These are phyloP conservation scores for Alcedo quadribrachys DNA, from an alignment of 2,797 vertebrate species.

Conservation along the genomic window DNA sequence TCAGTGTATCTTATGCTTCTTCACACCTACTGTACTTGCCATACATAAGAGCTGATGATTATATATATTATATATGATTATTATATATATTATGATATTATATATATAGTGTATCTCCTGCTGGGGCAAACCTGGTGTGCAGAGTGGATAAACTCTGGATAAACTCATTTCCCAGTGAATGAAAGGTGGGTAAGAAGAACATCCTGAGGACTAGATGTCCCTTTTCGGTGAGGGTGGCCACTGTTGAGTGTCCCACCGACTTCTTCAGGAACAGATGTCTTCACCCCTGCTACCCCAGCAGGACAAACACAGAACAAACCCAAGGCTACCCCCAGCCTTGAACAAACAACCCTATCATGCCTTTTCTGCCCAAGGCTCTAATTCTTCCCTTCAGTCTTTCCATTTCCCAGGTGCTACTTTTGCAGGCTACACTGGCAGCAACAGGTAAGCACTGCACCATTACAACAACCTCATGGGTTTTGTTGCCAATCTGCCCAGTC, in stretches of 20 bases:
- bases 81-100: no score
- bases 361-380: neutral
- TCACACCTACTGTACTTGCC: neutral
- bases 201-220: neutral
- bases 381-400: neutral
- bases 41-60: neutral
- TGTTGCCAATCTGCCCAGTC: neutral
- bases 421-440: neutral
- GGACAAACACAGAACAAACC: neutral
- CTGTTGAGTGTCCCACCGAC: rapidly evolving
- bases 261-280: neutral
- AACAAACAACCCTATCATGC: neutral
- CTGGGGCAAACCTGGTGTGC: neutral
- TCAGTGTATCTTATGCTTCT: neutral
- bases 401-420: neutral
- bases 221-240: neutral
- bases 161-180: neutral
- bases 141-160: neutral
- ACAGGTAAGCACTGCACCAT: neutral
- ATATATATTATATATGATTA: no score
- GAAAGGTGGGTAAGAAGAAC: neutral
- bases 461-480: neutral
- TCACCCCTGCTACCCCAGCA: neutral
- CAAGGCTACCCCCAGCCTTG: neutral
- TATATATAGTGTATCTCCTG: neutral